phyloP scores from a whole-genome alignment of 2,797 vertebrate species.

The Lophotriccus pileatus region DNA sequence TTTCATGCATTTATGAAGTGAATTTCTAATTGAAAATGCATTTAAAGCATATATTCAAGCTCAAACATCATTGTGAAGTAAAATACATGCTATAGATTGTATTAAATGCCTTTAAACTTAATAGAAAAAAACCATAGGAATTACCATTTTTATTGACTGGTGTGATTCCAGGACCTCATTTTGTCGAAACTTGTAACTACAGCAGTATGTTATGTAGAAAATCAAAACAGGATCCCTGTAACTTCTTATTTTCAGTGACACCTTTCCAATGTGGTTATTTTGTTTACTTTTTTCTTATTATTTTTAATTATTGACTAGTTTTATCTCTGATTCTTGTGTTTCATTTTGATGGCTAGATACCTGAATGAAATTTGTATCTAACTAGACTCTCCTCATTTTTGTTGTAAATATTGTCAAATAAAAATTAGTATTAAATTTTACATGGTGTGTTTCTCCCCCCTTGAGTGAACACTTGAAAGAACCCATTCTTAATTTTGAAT shows the following conservation, averaged over 20 bases:
- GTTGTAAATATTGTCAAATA: background rate
- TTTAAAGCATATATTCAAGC: background rate
- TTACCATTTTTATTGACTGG: background rate
- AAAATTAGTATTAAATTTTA: background rate
- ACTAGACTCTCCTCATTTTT: fast-evolving
- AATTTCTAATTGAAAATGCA: background rate
- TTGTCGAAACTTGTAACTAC: background rate
- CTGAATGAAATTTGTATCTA: background rate
- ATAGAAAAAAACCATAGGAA: background rate
- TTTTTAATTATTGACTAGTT: background rate
- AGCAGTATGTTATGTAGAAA: background rate
- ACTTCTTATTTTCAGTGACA: background rate
- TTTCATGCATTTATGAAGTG: background rate
- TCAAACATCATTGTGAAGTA: background rate
- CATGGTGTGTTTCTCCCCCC: fast-evolving
- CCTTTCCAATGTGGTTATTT: background rate
- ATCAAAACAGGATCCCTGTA: background rate
- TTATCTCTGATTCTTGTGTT: background rate
- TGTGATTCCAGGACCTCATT: background rate
- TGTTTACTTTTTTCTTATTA: background rate
- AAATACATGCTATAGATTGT: fast-evolving
- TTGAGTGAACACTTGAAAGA: background rate
- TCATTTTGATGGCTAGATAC: background rate
- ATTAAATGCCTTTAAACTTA: background rate
- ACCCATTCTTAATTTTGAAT: background rate